A percentile compares a stretch with the other conserved stretches of the same genome.
Conservation (phyloP, 2,888 invertebrate species). For the Beris chalybata region DNA sequence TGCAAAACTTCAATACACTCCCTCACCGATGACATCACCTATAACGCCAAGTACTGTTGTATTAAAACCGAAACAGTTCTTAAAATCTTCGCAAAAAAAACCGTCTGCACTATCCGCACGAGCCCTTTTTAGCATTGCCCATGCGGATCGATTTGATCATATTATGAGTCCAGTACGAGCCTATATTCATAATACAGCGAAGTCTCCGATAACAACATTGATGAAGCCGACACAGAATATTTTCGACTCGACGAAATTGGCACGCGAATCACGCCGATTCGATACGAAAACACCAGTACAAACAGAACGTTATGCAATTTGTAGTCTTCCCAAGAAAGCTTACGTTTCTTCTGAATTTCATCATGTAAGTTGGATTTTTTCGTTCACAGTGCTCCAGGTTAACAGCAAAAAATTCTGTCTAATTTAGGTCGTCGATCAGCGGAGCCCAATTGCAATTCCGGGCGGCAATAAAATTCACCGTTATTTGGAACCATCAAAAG, state of each 20-base stretch:
- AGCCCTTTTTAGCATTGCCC: constrained; percentile 13
- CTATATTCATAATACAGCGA: constrained; percentile 55
- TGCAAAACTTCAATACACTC: constrained; percentile 30
- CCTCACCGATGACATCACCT: constrained; percentile 21
- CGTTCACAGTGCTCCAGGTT: background rate
- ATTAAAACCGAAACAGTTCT: constrained; percentile 27
- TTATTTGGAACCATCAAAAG: constrained; percentile 48
- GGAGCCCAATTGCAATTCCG: constrained; percentile 51
- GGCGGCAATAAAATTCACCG: constrained; percentile 52
- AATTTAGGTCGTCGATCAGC: constrained; percentile 51
- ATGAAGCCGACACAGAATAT: constrained; percentile 43
- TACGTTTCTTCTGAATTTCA: constrained; percentile 51
- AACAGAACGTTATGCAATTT: constrained; percentile 1
- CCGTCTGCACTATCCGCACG: background rate
- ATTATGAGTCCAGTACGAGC: constrained; percentile 56
- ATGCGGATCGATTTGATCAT: constrained; percentile 45
- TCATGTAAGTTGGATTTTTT: constrained; percentile 46
- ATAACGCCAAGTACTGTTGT: constrained; percentile 39
- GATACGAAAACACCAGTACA: background rate
- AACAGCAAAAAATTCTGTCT: background rate
- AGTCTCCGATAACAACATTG: constrained; percentile 50
- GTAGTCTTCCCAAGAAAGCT: constrained; percentile 51
- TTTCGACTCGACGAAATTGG: constrained; percentile 42
- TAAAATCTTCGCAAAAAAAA: constrained; percentile 30
- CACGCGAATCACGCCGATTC: constrained; percentile 40